Percentiles rank a stretch among this genome's conserved stretches.
phyloP scores from a whole-genome alignment of 2,797 vertebrate species.

The Dallia pectoralis region DNA sequence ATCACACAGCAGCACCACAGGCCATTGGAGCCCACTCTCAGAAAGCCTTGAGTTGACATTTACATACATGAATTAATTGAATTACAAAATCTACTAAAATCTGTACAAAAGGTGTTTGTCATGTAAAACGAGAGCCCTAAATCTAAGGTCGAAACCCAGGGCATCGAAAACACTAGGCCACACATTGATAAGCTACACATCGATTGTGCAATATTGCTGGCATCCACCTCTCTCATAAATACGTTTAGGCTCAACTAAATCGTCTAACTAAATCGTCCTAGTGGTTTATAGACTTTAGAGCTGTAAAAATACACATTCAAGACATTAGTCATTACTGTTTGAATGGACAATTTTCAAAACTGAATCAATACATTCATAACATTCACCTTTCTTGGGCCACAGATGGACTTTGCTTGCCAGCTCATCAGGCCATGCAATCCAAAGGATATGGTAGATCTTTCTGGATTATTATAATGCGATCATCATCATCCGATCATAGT shows the following conservation, averaged over 20 bases:
- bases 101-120: neutral
- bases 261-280: neutral
- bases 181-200: neutral
- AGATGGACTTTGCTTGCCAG: constrained; percentile 44
- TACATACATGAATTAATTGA: neutral
- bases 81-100: neutral
- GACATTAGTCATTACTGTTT: too few species aligned
- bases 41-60: neutral
- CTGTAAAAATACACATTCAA: too few species aligned
- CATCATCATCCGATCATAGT: constrained; percentile 44
- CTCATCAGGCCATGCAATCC: constrained; percentile 19
- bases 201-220: neutral
- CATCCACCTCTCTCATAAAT: too few species aligned
- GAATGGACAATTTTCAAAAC: neutral
- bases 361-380: neutral
- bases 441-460: constrained; percentile 30
- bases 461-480: constrained; percentile 22
- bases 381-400: neutral
- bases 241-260: too few species aligned
- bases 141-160: neutral
- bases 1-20: constrained; percentile 3
- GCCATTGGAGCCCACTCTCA: constrained; percentile 19
- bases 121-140: neutral
- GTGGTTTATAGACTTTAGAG: neutral
- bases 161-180: neutral